A percentile compares a stretch with the other conserved stretches of the same genome.
phyloP scores from a whole-genome alignment of 2,888 invertebrate genomes.

The Campoletis raptor region DNA sequence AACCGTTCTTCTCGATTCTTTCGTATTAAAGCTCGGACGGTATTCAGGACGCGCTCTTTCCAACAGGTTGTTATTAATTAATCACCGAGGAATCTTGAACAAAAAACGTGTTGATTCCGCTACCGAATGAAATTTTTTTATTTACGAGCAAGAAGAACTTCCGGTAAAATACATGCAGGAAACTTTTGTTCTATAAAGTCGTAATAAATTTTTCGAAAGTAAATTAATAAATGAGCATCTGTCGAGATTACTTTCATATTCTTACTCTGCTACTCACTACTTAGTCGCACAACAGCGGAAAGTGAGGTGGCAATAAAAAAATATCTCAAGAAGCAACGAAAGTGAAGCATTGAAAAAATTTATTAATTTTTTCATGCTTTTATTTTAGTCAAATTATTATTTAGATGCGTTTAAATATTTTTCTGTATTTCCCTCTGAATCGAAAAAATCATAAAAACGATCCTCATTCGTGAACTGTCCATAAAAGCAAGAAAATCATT shows the following conservation, averaged over 20 bases:
- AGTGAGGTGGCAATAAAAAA: background rate
- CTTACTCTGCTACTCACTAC: background rate
- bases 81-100: constrained; percentile 17
- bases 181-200: background rate
- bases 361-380: background rate
- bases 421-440: too few relatives aligned
- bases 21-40: constrained; percentile 11
- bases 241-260: background rate
- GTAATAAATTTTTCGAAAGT: background rate
- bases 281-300: background rate
- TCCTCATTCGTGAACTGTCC: background rate
- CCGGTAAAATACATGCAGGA: background rate
- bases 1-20: constrained; percentile 28
- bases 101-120: background rate
- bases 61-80: constrained; percentile 35
- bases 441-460: too few relatives aligned
- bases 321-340: background rate
- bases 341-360: background rate
- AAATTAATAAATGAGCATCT: background rate
- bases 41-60: constrained; percentile 43
- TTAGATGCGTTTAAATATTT: too few relatives aligned
- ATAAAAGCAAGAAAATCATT: background rate
- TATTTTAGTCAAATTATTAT: background rate
- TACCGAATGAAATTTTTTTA: background rate
- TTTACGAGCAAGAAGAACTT: background rate